Conservation (phyloP, 1,140 invertebrate species). For the Dufourea novaeangliae region DNA sequence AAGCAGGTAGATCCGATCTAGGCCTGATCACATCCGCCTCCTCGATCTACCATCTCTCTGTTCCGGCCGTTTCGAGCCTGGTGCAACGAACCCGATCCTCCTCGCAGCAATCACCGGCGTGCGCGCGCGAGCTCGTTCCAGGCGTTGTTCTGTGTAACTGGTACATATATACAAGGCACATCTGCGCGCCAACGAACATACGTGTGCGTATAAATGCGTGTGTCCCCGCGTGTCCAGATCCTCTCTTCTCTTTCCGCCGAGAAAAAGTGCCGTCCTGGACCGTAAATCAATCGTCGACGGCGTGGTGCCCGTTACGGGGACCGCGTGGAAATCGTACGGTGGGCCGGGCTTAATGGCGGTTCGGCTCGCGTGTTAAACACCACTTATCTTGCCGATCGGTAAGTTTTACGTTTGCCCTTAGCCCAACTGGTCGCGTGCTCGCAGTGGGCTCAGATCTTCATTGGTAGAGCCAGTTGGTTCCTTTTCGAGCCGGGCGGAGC, state of each 20-base stretch:
- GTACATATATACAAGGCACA: slow-evolving; percentile 14
- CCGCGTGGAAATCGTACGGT: slow-evolving; percentile 63
- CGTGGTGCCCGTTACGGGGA: not conserved
- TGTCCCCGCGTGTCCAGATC: slow-evolving; percentile 49
- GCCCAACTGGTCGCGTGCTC: slow-evolving; percentile 73
- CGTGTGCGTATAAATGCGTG: slow-evolving; percentile 52
- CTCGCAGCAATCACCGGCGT: slow-evolving; percentile 44
- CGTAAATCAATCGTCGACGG: slow-evolving; percentile 66
- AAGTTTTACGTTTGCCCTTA: slow-evolving; percentile 75
- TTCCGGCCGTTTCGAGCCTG: slow-evolving; percentile 42
- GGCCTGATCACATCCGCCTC: slow-evolving; percentile 45
- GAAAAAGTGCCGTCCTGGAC: slow-evolving; percentile 51
- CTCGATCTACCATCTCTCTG: slow-evolving; percentile 38
- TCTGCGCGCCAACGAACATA: not conserved
- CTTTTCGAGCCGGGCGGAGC: slow-evolving; percentile 63
- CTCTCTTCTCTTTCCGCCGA: slow-evolving; percentile 41
- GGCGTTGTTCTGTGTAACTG: slow-evolving; percentile 26
- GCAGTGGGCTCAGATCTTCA: slow-evolving; percentile 66
- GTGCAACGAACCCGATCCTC: slow-evolving; percentile 60
- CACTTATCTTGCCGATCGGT: slow-evolving; percentile 75
- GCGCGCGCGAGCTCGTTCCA: slow-evolving; percentile 2
- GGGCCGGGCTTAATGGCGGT: slow-evolving; percentile 68
- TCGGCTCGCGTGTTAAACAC: slow-evolving; percentile 75
- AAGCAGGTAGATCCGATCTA: slow-evolving; percentile 47
- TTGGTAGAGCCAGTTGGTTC: slow-evolving; percentile 62